Conservation (phyloP, 2,113 vertebrate species). For the Phodopus roborovskii region DNA sequence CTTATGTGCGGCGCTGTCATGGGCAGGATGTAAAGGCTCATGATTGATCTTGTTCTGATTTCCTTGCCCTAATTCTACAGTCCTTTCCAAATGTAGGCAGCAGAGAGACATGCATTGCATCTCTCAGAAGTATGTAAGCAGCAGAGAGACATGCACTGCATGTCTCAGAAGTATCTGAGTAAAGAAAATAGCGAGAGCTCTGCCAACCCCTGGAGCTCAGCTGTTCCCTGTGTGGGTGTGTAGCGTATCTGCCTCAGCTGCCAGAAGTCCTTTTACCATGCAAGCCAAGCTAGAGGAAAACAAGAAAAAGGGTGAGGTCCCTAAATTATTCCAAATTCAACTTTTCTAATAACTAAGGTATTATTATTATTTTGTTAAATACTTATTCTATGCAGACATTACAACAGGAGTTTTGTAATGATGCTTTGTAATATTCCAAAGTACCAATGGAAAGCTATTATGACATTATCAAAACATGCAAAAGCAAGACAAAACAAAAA, state of each 20-base stretch:
- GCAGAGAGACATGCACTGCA: too few species aligned
- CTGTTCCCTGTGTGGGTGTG: not conserved
- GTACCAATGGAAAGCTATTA: not conserved
- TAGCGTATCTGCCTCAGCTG: not conserved
- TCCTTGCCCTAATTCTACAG: not conserved
- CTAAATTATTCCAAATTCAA: conserved; percentile 39
- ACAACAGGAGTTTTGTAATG: not conserved
- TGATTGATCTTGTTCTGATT: not conserved
- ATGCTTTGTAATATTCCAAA: conserved; percentile 29
- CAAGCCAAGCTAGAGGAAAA: conserved; percentile 37
- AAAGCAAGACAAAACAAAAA: not conserved
- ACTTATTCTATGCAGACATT: not conserved
- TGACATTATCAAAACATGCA: not conserved
- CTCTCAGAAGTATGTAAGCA: not conserved
- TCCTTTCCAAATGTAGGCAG: not conserved
- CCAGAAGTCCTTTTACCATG: not conserved
- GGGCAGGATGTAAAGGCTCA: not conserved
- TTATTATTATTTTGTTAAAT: conserved; percentile 55
- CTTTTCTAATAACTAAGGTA: conserved; percentile 3
- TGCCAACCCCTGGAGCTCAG: conserved; percentile 34
- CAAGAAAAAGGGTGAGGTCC: not conserved
- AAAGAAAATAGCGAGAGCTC: not conserved
- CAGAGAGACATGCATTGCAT: too few species aligned
- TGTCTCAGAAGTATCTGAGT: not conserved
- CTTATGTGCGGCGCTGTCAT: not conserved